Evolutionary conservation across 1,140 invertebrate species (phyloP), one percentile per base, ranked within the genome.

Genomic region (Probaryconus sp.): DNA sequence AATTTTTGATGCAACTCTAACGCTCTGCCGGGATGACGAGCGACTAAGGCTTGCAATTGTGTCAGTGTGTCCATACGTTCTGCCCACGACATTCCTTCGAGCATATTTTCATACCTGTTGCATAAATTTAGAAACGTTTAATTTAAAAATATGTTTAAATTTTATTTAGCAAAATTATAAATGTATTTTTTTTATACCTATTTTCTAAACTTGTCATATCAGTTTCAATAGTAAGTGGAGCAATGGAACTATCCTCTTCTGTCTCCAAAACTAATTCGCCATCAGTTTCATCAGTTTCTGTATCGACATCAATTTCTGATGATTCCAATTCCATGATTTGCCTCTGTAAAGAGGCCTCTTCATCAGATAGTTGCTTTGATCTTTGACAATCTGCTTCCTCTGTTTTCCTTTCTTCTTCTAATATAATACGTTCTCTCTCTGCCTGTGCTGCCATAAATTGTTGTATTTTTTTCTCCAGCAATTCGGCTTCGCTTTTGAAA

Each of bases 1-100:
- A 98, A 84, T 85, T 98, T 98, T 78, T 97, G 96, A 83, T 98
- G 96, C 33, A 98, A 88, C 74, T 97, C 95, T 42, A 96, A 90
- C 0, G 95, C 96, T 64, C 96, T 90, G 0, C 96, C 96, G 2
- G 96, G 96, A 85, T 96, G 93, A 37, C 96, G 90, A 0, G 92
- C 91, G n/a, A 94, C 93, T 2, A 95, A 85, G 0, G 92, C 93
- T 78, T 94, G 91, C 7, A 95, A 85, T 7, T 93, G 92, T 5
- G 92, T 93, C 10, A 96, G 80, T 1, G 92, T 92, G 67, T 95
- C 93, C 47, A 94, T 90, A 17, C 94, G 85, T 73, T 96, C 94
- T 0, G 92, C 92, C 91, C 92, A 94, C 1, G 92, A 92, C 91
- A 95, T 92, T 16, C 92, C 90, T 9, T 92, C 92, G 1, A 94